Conservation (phyloP, 2,888 invertebrate species). For the Xestia c-nigrum region DNA sequence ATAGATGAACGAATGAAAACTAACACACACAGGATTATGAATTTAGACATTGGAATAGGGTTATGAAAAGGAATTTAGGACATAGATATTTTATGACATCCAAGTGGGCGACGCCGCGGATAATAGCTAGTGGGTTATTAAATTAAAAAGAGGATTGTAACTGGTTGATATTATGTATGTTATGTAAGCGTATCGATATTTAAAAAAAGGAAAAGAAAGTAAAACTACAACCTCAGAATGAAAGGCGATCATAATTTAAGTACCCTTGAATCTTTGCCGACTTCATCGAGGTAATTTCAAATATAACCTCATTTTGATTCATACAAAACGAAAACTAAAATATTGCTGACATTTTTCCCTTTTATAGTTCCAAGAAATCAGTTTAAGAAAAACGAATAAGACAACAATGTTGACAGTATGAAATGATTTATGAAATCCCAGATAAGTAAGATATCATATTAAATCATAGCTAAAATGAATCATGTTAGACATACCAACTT, state of each 20-base stretch:
- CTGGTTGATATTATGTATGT: slow-evolving; percentile 10
- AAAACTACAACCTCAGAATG: slow-evolving; percentile 26
- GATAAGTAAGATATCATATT: slow-evolving; percentile 38
- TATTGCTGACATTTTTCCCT: background rate
- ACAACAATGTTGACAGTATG: slow-evolving; percentile 24
- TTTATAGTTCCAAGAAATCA: slow-evolving; percentile 11
- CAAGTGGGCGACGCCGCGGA: background rate
- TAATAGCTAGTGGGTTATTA: background rate
- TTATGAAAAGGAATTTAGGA: background rate
- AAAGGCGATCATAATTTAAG: slow-evolving; percentile 12
- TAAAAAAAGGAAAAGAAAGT: slow-evolving; percentile 27
- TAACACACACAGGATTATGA: too few species aligned
- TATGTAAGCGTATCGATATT: slow-evolving; percentile 4
- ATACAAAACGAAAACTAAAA: background rate
- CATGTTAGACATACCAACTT: slow-evolving; percentile 29
- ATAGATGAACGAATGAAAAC: too few species aligned
- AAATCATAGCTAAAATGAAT: slow-evolving; percentile 39
- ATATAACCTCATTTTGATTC: background rate
- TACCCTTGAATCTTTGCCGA: background rate
- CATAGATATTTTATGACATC: background rate
- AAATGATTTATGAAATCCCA: slow-evolving; percentile 36
- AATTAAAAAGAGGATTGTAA: slow-evolving; percentile 11
- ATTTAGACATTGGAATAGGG: too few species aligned
- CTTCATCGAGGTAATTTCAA: background rate
- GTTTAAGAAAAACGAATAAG: slow-evolving; percentile 5